Evolutionary conservation across 2,113 vertebrate genomes (phyloP).

Genomic region (Montifringilla adamsi): DNA sequence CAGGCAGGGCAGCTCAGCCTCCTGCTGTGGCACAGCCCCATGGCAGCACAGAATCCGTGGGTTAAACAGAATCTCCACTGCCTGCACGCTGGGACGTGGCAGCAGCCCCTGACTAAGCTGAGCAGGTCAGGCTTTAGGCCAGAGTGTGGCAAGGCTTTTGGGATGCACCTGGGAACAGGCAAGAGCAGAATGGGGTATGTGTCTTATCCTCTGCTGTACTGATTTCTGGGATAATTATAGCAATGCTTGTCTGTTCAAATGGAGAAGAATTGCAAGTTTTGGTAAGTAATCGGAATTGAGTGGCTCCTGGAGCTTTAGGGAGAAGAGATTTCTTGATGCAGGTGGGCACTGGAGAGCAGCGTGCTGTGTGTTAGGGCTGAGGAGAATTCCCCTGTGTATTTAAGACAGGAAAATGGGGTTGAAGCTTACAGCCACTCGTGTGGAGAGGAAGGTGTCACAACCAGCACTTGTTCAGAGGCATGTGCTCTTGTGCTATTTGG

Average conservation of each 20-base stretch:
- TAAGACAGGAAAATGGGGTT: neutral
- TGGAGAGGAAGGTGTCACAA: neutral
- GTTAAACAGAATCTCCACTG: neutral
- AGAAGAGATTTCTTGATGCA: neutral
- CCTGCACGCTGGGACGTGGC: rapidly evolving
- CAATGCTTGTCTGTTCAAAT: neutral
- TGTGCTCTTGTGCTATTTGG: neutral
- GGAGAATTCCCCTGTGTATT: neutral
- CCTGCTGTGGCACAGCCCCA: neutral
- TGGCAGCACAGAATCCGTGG: rapidly evolving
- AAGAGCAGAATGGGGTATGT: rapidly evolving
- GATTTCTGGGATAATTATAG: neutral
- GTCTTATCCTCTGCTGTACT: neutral
- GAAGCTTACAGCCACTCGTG: neutral
- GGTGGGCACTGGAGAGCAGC: neutral
- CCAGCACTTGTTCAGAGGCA: neutral
- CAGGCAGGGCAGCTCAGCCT: neutral
- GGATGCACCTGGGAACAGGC: neutral
- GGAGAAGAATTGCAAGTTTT: neutral
- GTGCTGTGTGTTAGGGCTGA: neutral
- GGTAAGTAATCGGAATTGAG: neutral
- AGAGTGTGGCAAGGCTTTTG: neutral
- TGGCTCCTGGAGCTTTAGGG: neutral
- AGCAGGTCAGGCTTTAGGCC: neutral
- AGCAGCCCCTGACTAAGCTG: neutral